Evolutionary conservation across 2,888 invertebrate species (phyloP), one percentile per base, ranked within the genome.

Genomic region (Zelleria hepariella): DNA sequence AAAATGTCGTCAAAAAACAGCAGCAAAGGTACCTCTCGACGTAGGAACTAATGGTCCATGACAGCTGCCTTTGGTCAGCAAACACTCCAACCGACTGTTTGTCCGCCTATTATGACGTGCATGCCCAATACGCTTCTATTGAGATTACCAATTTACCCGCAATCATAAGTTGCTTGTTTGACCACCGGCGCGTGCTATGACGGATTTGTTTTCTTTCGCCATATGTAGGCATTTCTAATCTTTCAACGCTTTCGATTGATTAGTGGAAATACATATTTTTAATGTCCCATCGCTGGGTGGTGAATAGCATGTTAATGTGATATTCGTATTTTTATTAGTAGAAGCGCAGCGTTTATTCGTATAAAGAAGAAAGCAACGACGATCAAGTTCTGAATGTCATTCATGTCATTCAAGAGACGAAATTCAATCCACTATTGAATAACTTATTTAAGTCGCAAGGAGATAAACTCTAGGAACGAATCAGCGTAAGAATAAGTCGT

Each of bases 131-230:
- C 32, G n/a, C 18, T 54, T 23, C 54, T 54, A 26, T 54, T 26
- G 26, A 27, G 54, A 54, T 54, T 54, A 54, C 54, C 54, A 54
- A 51, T 54, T 54, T 24, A 53, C 53, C 24, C 21, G 53, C 21
- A 51, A 51, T 26, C 23, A 54, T 25, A 25, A 15, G 26, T 10
- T 10, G 23, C 15, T 20, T 51, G 23, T 51, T 51, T 51, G 21
- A 5, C 23, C 8, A 42, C 23, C 51, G 51, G 51, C 51, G 20
- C 51, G 51, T 51, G 20, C 51, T 23, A 7, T 20, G 20, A 21
- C 51, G 51, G 20, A 7, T 21, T 10, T 23, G 51, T 51, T 51
- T 20, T 23, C 51, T 23, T 20, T 20, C 15, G 2, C 32, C 32
- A 42, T n/a, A n/a, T n/a, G n/a, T n/a, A n/a, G n/a, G n/a, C 15